Base-by-base conservation (phyloP, 2,113 vertebrate species). In the Misgurnus mizolepis region DNA sequence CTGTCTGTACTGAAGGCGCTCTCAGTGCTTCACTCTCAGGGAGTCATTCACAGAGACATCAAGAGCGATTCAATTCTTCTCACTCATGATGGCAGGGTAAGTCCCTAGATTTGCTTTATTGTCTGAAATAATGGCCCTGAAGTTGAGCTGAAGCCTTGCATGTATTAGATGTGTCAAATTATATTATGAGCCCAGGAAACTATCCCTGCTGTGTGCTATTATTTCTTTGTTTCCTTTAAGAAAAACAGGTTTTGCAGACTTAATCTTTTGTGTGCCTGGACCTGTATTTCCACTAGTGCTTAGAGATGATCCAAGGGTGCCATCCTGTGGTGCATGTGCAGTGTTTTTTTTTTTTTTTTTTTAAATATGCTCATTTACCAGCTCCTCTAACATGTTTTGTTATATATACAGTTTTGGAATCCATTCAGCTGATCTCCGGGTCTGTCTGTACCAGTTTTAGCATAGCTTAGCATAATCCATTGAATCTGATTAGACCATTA, bases 61-160 rank as follows among this genome's bases (percentile, higher is more conserved):
- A 99, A 99, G 91, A 98, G 97, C 0, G 97, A 99, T 92, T 99
- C 97, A 77, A 99, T 99, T 86, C 93, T 99, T n/a, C 95, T 99
- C 69, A 98, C 97, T 0, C 96, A 97, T 0, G 97, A 98, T 0
- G 97, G 96, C 58, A 87, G 95, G 88, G 95, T 98, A 86, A 27
- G 94, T 77, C 5, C 11, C 1, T 7, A 11, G 11, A 47, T 22
- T 18, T 0, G 6, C 11, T 56, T 18, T 18, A 76, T 53, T 67
- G 43, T 12, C 0, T 41, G 12, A 61, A 8, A 27, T 49, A 41
- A 49, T 11, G 67, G 71, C 50, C 41, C 3, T 41, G 43, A 27
- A 65, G 58, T 45, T 9, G 2, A 40, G 7, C 34, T 40, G 8
- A n/a, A 72, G 34, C 34, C 34, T 47, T 47, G 45, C 9, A 47